Evolutionary conservation across 2,113 vertebrate species (phyloP).

Genomic region (Pseudorasbora parva): DNA sequence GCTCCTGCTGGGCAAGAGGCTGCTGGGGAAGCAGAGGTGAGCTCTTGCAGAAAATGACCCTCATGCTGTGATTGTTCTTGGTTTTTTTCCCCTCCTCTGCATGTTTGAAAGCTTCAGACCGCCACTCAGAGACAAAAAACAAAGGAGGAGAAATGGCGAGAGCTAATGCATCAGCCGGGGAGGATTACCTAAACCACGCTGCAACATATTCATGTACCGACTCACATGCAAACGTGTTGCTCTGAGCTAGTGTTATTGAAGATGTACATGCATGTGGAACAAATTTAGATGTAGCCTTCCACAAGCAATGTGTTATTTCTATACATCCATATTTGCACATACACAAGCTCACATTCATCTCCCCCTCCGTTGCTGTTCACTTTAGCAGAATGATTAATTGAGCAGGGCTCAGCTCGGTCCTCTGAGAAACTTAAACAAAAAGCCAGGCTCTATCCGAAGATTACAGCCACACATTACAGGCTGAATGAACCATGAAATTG

Average conservation of each 20-base stretch:
- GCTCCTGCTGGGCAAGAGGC: constrained; percentile 85
- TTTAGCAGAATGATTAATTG: constrained; percentile 75
- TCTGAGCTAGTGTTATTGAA: neutral
- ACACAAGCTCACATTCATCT: constrained; percentile 34
- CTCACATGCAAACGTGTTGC: neutral
- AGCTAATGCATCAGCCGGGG: constrained; percentile 79
- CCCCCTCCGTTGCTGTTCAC: constrained; percentile 55
- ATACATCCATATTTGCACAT: constrained; percentile 38
- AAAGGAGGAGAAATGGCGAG: constrained; percentile 71
- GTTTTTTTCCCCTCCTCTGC: constrained; percentile 53
- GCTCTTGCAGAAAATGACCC: constrained; percentile 90
- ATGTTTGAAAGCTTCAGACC: constrained; percentile 74
- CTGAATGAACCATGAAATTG: constrained; percentile 83
- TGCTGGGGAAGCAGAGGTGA: constrained; percentile 84
- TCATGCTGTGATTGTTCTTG: constrained; percentile 85
- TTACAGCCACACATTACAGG: constrained; percentile 75
- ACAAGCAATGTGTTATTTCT: constrained; percentile 22
- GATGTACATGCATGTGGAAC: constrained; percentile 3
- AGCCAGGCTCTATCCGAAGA: constrained; percentile 74
- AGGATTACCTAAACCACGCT: constrained; percentile 69
- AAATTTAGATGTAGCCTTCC: constrained; percentile 1
- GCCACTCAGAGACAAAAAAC: constrained; percentile 77
- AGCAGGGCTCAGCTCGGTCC: constrained; percentile 75
- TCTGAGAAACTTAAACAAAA: constrained; percentile 79
- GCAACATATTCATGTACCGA: constrained; percentile 50